Percentiles rank a stretch among this genome's conserved stretches.
Conservation (phyloP, 2,113 vertebrate species). For the Oreochromis aureus region DNA sequence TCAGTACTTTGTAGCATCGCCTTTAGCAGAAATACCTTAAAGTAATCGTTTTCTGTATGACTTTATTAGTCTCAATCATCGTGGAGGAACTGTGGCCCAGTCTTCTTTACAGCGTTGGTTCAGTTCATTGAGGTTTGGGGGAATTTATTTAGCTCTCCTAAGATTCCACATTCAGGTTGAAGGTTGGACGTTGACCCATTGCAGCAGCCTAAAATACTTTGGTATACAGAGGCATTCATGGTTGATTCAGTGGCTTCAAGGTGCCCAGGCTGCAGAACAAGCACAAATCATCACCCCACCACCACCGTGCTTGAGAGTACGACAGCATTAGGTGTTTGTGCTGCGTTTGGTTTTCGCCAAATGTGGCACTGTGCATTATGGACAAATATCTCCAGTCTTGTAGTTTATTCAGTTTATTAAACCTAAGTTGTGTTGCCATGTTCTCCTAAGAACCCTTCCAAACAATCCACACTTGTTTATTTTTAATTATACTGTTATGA, state of each 20-base stretch:
- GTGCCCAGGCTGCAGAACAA: not conserved
- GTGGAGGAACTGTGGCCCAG: not conserved
- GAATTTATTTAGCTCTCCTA: not conserved
- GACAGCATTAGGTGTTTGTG: not conserved
- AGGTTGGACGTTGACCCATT: not conserved
- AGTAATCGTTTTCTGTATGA: not conserved
- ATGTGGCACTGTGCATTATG: not conserved
- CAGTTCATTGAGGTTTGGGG: not conserved
- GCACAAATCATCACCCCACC: not conserved
- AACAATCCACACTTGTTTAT: not conserved
- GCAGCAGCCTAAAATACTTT: not conserved
- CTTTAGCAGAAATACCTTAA: not conserved
- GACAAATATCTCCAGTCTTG: not conserved
- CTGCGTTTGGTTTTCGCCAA: not conserved
- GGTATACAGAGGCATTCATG: not conserved
- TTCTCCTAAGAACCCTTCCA: not conserved
- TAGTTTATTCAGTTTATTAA: not conserved
- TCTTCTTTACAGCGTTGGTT: not conserved
- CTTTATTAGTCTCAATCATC: not conserved
- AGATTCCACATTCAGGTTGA: not conserved
- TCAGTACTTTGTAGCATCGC: not conserved
- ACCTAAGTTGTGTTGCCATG: not conserved
- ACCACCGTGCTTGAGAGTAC: not conserved
- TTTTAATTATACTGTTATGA: not conserved
- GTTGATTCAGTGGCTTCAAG: not conserved